phyloP scores from a whole-genome alignment of 1,140 invertebrate genomes.

The Hylaeus anthracinus region DNA sequence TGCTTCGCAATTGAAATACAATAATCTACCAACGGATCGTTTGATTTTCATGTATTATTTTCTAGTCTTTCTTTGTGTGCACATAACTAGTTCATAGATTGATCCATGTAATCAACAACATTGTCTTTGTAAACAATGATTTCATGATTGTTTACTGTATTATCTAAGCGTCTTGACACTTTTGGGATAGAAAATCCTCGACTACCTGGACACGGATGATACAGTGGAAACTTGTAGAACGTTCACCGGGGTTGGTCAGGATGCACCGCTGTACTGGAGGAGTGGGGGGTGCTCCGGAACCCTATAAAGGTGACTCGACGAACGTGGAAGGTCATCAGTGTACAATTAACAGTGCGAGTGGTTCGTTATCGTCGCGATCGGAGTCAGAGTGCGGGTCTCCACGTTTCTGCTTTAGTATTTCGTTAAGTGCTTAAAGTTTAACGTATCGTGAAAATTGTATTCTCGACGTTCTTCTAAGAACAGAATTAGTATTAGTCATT shows the following conservation, averaged over 20 bases:
- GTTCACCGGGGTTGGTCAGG: background rate
- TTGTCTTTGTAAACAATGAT: background rate
- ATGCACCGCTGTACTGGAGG: background rate
- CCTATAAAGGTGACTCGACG: slow-evolving; percentile 45
- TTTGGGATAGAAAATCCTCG: background rate
- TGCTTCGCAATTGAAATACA: background rate
- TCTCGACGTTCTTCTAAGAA: too few species aligned
- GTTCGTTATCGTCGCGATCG: background rate
- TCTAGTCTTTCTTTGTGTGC: background rate
- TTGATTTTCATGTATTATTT: background rate
- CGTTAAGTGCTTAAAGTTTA: background rate
- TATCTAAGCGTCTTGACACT: background rate
- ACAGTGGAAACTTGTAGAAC: slow-evolving; percentile 6
- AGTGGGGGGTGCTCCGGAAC: background rate
- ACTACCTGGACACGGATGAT: slow-evolving; percentile 5
- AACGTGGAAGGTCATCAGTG: slow-evolving; percentile 45
- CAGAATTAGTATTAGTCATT: too few species aligned
- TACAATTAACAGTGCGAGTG: slow-evolving; percentile 19
- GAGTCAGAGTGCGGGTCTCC: background rate
- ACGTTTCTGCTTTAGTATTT: background rate
- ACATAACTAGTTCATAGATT: too few species aligned
- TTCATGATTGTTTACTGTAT: background rate
- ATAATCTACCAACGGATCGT: background rate
- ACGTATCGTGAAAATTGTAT: too few species aligned
- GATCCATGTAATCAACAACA: too few species aligned